These are phyloP conservation scores for Bradynema listronoti DNA, from an alignment of 1,140 invertebrate species.

Conservation along the genomic window DNA sequence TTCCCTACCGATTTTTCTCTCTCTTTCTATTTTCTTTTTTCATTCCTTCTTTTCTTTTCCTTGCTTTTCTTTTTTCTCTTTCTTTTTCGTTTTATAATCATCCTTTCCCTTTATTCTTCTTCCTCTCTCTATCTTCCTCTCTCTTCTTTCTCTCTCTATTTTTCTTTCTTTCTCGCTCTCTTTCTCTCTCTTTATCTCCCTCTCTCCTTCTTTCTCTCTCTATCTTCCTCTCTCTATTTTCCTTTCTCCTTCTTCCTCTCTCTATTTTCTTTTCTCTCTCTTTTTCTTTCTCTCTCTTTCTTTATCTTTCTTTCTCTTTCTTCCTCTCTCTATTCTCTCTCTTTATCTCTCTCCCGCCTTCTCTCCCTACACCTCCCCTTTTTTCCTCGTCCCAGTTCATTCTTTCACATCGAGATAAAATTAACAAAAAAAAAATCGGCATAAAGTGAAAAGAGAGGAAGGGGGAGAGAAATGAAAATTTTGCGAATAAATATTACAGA, in stretches of 20 bases:
- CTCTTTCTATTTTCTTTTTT: neutral
- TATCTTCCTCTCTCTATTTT: too few species aligned
- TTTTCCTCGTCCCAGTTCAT: neutral
- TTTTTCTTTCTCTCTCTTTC: neutral
- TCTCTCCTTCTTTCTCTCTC: too few species aligned
- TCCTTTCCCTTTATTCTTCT: constrained; percentile 7
- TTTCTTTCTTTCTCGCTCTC: too few species aligned
- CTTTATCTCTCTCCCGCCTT: neutral
- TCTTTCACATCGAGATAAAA: too few species aligned
- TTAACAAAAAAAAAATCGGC: too few species aligned
- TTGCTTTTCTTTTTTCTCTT: neutral
- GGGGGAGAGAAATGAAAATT: too few species aligned
- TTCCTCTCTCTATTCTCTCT: neutral
- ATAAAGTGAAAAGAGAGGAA: too few species aligned
- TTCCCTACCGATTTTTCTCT: neutral
- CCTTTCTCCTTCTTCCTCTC: too few species aligned
- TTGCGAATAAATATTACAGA: too few species aligned
- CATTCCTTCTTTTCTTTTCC: neutral
- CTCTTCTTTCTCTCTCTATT: too few species aligned
- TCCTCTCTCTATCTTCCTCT: neutral
- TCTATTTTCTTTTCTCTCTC: neutral
- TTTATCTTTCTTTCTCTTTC: neutral
- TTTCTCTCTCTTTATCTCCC: too few species aligned
- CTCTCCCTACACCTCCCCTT: neutral
- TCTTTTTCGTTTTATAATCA: neutral